Evolutionary conservation across 1,140 invertebrate species (phyloP), one percentile per base, ranked within the genome.

Genomic region (Cydia fagiglandana): DNA sequence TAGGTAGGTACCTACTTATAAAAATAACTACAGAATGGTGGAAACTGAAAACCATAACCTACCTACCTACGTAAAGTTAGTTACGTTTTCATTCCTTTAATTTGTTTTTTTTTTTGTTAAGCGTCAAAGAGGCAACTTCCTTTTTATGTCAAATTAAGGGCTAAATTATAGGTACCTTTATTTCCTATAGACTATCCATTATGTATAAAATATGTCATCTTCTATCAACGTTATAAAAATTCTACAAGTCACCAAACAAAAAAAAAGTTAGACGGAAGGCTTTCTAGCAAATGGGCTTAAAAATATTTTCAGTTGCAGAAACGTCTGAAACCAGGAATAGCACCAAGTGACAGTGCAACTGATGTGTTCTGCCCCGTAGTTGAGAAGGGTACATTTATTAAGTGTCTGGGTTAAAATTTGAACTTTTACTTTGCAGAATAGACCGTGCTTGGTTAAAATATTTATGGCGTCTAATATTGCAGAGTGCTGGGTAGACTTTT

Each of bases 241-340:
- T 10, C 56, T 12, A 61, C 53, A 45, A 12, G 30, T 17, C 28
- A 15, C 28, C 30, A 70, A 34, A 70, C 66, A 17, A 70, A 70
- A 38, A 38, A 38, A 4, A 6, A 76, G 74, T 74, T 73, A 77
- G 84, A 76, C 77, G 73, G 79, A 88, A 86, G 83, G 83, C 86
- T 87, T 86, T 89, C 84, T 85, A 85, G 83, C 81, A 85, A 88
- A 91, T 89, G 85, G 85, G 81, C 83, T 86, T 86, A 88, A 90
- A 91, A 90, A 90, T 89, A 88, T 90, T 89, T 34, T 88, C 88
- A 90, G 87, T 89, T 89, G 84, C 82, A 81, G 83, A 88, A 70
- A 17, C 66, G 17, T 41, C 34, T 70, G 30, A 41, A 20, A 15
- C n/a, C 66, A 70, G 66, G 34, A 84, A 87, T 84, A 83, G 80